Evolutionary conservation across 2,888 invertebrate species (phyloP).

Genomic region (Spialia ferax): DNA sequence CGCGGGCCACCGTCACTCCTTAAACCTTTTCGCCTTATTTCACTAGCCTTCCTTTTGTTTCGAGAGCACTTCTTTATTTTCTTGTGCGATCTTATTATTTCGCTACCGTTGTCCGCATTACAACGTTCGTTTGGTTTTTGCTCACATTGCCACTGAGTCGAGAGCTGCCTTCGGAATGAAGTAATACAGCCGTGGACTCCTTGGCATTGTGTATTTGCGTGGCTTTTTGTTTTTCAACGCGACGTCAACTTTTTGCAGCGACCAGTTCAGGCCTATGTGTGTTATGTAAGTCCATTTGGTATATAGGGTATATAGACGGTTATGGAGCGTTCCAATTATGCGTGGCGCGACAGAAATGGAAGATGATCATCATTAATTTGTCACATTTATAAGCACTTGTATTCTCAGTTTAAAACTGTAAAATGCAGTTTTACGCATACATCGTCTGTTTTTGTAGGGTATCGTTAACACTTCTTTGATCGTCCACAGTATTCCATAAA

Average conservation of each 20-base stretch:
- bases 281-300: slow-evolving; percentile 61
- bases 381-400: slow-evolving; percentile 38
- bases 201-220: slow-evolving; percentile 81
- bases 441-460: background rate
- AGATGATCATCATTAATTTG: slow-evolving; percentile 55
- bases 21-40: slow-evolving; percentile 85
- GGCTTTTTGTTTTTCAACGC: slow-evolving; percentile 67
- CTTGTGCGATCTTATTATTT: slow-evolving; percentile 86
- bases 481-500: too few species aligned
- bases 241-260: slow-evolving; percentile 67
- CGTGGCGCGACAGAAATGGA: slow-evolving; percentile 19
- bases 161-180: slow-evolving; percentile 77
- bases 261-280: slow-evolving; percentile 61
- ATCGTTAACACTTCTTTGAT: background rate
- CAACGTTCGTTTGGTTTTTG: slow-evolving; percentile 77
- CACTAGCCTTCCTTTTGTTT: slow-evolving; percentile 83
- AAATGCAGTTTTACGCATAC: background rate
- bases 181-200: slow-evolving; percentile 78
- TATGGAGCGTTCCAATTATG: slow-evolving; percentile 18
- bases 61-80: slow-evolving; percentile 81
- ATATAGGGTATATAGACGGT: background rate
- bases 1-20: slow-evolving; percentile 81
- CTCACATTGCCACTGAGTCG: slow-evolving; percentile 53
- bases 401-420: background rate
- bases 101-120: slow-evolving; percentile 83